Conservation (phyloP, 2,888 invertebrate species). For the Prosapia bicincta region DNA sequence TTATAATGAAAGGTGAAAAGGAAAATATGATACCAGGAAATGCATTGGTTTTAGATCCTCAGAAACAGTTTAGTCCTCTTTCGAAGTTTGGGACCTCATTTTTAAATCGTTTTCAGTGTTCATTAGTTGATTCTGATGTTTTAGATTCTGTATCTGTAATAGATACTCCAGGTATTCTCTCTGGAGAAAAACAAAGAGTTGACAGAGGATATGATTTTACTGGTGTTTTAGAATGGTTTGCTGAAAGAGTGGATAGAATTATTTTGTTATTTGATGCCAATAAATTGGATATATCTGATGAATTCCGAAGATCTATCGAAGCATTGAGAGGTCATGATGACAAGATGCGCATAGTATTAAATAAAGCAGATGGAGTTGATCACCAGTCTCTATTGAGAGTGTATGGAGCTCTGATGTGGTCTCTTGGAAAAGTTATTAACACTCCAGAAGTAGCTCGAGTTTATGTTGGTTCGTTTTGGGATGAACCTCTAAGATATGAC, state of each 20-base stretch:
- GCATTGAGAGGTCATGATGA: constrained; percentile 57
- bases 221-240: constrained; percentile 64
- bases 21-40: constrained; percentile 57
- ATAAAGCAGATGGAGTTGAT: constrained; percentile 66
- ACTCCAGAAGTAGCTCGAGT: constrained; percentile 65
- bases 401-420: constrained; percentile 68
- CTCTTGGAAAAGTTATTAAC: constrained; percentile 61
- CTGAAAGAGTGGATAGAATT: constrained; percentile 62
- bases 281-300: constrained; percentile 65
- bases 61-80: constrained; percentile 59
- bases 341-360: constrained; percentile 61
- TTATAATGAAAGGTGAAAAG: constrained; percentile 55
- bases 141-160: constrained; percentile 58
- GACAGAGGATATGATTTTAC: constrained; percentile 64
- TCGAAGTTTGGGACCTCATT: constrained; percentile 63
- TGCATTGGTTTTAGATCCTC: constrained; percentile 61
- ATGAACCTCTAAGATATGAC: constrained; percentile 56
- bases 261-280: constrained; percentile 64
- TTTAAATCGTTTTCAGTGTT: constrained; percentile 62
- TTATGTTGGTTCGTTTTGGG: constrained; percentile 68
- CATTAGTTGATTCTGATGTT: constrained; percentile 55
- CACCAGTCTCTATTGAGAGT: constrained; percentile 63
- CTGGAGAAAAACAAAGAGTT: constrained; percentile 60
- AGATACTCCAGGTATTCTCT: constrained; percentile 59
- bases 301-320: constrained; percentile 61